Conservation (phyloP, 2,113 vertebrate species). For the Oreochromis tanganicae region DNA sequence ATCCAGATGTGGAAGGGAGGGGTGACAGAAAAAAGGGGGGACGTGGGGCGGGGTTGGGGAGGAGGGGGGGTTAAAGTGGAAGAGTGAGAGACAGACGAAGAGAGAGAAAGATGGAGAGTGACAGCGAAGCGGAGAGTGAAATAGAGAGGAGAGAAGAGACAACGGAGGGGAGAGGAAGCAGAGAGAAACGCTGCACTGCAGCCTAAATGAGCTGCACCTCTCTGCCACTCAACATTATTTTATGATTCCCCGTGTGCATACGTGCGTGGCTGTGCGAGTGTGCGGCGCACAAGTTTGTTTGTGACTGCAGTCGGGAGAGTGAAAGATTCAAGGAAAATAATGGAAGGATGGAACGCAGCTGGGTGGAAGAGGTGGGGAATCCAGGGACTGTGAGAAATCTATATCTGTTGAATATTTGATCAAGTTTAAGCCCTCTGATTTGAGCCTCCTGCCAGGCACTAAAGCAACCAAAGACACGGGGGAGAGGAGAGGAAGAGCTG, state of each 20-base stretch:
- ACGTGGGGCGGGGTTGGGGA: neutral
- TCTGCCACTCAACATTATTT: conserved; percentile 8
- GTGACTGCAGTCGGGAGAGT: neutral
- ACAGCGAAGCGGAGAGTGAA: conserved; percentile 20
- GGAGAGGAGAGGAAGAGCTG: conserved; percentile 11
- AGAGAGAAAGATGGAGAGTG: conserved; percentile 7
- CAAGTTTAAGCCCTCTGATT: conserved; percentile 62
- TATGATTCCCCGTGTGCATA: conserved; percentile 28
- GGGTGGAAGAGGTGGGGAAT: conserved; percentile 39
- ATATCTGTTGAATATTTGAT: conserved; percentile 73
- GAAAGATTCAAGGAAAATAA: neutral
- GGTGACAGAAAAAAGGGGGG: neutral
- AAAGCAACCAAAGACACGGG: conserved; percentile 7
- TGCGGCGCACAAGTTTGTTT: neutral
- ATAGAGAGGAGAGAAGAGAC: conserved; percentile 29
- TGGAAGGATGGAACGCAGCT: conserved; percentile 28
- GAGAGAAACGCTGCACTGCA: conserved; percentile 44
- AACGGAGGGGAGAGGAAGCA: conserved; percentile 28
- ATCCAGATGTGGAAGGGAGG: conserved; percentile 30
- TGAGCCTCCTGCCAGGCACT: conserved; percentile 47
- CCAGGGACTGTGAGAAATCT: conserved; percentile 60
- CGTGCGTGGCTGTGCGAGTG: neutral
- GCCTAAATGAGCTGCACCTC: conserved; percentile 52
- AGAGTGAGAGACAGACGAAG: neutral
- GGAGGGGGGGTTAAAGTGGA: neutral